These are phyloP conservation scores for Heliconius aoede DNA, from an alignment of 2,888 invertebrate species.

Conservation along the genomic window DNA sequence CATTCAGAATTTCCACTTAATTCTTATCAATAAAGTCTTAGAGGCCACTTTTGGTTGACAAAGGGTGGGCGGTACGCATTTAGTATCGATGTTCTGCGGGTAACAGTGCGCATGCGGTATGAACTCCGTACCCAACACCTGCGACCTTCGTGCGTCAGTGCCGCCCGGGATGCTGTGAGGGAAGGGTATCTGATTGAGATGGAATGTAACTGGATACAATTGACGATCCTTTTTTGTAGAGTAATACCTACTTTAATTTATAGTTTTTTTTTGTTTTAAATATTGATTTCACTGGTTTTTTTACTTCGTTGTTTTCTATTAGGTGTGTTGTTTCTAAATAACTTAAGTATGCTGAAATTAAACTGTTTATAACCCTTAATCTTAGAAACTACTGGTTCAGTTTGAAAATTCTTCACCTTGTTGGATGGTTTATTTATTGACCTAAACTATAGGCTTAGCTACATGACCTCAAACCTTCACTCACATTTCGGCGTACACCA, in stretches of 20 bases:
- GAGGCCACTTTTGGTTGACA: conserved; percentile 47
- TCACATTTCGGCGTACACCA: too few relatives aligned
- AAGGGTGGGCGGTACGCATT: conserved; percentile 37
- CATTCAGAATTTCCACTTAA: background rate
- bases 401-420: too few relatives aligned
- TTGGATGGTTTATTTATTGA: too few relatives aligned
- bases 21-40: conserved; percentile 44
- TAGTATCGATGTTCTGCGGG: conserved; percentile 53
- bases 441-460: too few relatives aligned
- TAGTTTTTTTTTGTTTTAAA: background rate
- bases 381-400: too few relatives aligned
- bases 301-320: background rate
- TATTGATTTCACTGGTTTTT: background rate
- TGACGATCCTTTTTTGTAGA: background rate
- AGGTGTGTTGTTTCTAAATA: background rate
- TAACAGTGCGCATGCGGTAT: conserved; percentile 62
- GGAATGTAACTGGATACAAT: conserved; percentile 7
- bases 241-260: background rate
- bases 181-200: conserved; percentile 23
- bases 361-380: too few relatives aligned
- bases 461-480: too few relatives aligned
- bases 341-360: too few relatives aligned
- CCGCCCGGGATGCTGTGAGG: conserved; percentile 46
- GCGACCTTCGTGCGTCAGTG: conserved; percentile 59
- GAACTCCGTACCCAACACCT: conserved; percentile 64